These are phyloP conservation scores for Cephus cinctus DNA, from an alignment of 1,140 invertebrate genomes.

Conservation along the genomic window DNA sequence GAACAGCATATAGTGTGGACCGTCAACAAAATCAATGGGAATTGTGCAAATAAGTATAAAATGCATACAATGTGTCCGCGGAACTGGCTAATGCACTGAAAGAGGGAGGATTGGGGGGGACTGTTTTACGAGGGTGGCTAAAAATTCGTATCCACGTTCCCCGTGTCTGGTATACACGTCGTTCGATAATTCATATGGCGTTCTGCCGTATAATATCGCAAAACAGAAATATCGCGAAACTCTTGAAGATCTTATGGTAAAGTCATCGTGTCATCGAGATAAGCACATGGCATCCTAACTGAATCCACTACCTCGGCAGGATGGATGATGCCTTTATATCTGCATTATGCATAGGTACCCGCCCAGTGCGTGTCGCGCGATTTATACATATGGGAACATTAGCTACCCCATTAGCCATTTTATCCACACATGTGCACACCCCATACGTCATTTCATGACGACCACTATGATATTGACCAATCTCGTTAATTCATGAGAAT, in stretches of 20 bases:
- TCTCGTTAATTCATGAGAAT: no score
- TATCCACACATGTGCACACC: conserved; percentile 29
- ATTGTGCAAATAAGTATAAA: conserved; percentile 57
- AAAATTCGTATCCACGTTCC: no score
- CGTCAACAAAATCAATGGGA: conserved; percentile 32
- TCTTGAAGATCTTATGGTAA: no score
- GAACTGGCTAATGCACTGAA: conserved; percentile 45
- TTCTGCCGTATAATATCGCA: no score
- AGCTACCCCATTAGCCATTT: conserved; percentile 52
- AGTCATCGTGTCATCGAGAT: not conserved
- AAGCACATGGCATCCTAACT: conserved; percentile 12
- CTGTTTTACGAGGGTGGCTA: no score
- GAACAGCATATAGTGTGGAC: conserved; percentile 28
- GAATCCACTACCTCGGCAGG: conserved; percentile 28
- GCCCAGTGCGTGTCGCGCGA: conserved; percentile 44
- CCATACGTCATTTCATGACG: conserved; percentile 7
- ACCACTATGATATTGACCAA: no score
- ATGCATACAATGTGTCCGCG: conserved; percentile 52
- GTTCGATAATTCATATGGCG: no score
- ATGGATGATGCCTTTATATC: conserved; percentile 33
- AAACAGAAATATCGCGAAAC: no score
- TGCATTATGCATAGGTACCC: conserved; percentile 48
- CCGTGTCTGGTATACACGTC: no score
- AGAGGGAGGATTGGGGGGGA: no score
- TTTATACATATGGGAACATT: conserved; percentile 50